These are phyloP conservation scores for Karalla daura DNA, from an alignment of 2,797 vertebrate genomes.

Conservation along the genomic window DNA sequence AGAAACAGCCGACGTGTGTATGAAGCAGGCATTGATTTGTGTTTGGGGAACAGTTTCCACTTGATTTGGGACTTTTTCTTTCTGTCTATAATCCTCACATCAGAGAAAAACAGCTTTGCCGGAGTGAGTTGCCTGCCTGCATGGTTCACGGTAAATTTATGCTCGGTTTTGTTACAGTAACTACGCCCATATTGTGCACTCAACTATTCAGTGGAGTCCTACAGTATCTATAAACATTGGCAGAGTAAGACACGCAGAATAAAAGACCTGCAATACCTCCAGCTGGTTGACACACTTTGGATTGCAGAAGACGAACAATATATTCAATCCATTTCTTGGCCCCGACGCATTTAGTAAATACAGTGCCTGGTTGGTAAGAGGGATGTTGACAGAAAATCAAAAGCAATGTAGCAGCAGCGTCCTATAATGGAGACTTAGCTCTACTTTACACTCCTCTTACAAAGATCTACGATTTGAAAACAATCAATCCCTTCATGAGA, in stretches of 20 bases:
- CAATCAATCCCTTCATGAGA: slow-evolving; percentile 86
- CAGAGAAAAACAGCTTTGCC: slow-evolving; percentile 64
- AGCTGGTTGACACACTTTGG: slow-evolving; percentile 77
- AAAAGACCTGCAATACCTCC: slow-evolving; percentile 71
- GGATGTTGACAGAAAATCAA: slow-evolving; percentile 88
- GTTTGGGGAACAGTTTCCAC: slow-evolving; percentile 44
- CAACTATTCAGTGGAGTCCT: slow-evolving; percentile 69
- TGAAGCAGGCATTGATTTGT: slow-evolving; percentile 64
- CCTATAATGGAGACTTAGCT: slow-evolving; percentile 86
- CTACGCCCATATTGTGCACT: slow-evolving; percentile 69
- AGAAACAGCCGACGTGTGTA: slow-evolving; percentile 43
- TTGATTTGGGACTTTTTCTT: slow-evolving; percentile 50
- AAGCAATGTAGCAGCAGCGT: slow-evolving; percentile 79
- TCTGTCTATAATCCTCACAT: slow-evolving; percentile 64
- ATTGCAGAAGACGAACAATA: slow-evolving; percentile 76
- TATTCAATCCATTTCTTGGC: slow-evolving; percentile 84
- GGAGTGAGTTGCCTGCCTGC: slow-evolving; percentile 59
- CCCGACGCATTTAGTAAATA: slow-evolving; percentile 80
- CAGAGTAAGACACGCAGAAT: slow-evolving; percentile 65
- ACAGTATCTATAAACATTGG: slow-evolving; percentile 73
- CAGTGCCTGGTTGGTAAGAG: slow-evolving; percentile 79
- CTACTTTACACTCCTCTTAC: slow-evolving; percentile 86
- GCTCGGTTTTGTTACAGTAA: slow-evolving; percentile 72
- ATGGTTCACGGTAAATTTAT: slow-evolving; percentile 70
- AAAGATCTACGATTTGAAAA: slow-evolving; percentile 86